phyloP scores from a whole-genome alignment of 2,113 vertebrate genomes.

The Apaloderma vittatum region DNA sequence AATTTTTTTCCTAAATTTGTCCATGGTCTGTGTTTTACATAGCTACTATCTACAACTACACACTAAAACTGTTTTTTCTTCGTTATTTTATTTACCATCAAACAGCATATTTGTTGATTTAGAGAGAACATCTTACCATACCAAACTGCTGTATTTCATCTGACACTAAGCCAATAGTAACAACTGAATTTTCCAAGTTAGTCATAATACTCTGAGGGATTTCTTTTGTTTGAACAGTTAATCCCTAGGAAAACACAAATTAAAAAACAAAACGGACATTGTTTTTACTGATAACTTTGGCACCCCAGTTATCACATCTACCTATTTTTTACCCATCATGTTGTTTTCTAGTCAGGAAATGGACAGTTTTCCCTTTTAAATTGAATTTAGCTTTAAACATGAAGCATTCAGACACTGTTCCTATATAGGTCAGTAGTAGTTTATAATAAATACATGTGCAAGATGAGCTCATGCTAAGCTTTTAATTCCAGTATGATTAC shows the following conservation, averaged over 20 bases:
- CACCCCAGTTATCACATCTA: background rate
- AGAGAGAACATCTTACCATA: background rate
- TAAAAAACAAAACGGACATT: background rate
- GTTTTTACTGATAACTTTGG: background rate
- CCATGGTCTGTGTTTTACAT: background rate
- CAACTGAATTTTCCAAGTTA: slow-evolving; percentile 32
- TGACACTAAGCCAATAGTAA: slow-evolving; percentile 4
- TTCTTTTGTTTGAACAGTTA: slow-evolving; percentile 47
- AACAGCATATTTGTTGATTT: background rate
- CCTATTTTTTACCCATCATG: background rate
- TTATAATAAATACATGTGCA: slow-evolving; percentile 28
- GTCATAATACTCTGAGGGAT: slow-evolving; percentile 13
- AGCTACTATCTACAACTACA: background rate
- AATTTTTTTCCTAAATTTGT: background rate
- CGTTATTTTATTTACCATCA: background rate
- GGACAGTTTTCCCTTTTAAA: background rate
- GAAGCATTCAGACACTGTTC: background rate
- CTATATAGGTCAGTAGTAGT: slow-evolving; percentile 34
- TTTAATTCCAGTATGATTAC: slow-evolving; percentile 12
- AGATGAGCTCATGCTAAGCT: slow-evolving; percentile 47
- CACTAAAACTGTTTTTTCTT: background rate
- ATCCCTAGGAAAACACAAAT: slow-evolving; percentile 31
- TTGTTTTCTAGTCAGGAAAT: background rate
- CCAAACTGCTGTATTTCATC: background rate
- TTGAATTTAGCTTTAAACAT: background rate